Evolutionary conservation across 2,888 invertebrate genomes (phyloP).

Genomic region (Petrolisthes manimaculis): DNA sequence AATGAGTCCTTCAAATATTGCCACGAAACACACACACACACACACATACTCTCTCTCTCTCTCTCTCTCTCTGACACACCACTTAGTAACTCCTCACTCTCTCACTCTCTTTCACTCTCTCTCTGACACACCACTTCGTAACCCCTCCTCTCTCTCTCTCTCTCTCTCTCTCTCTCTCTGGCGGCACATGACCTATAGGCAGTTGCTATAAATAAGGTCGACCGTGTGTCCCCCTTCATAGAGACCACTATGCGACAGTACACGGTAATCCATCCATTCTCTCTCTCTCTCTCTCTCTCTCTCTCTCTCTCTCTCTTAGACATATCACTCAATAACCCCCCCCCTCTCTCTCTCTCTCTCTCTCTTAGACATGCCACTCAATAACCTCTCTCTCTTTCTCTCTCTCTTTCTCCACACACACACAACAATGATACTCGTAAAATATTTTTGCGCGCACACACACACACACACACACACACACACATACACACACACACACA

Average conservation of each 20-base stretch:
- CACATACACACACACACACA: no score
- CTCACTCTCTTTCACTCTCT: conserved; percentile 20
- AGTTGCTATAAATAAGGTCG: no score
- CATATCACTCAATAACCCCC: neutral
- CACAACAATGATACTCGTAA: no score
- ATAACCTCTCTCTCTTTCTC: neutral
- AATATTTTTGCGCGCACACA: no score
- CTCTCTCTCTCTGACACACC: neutral
- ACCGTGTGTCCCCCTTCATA: no score
- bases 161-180: neutral
- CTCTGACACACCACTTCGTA: neutral
- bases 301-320: no score
- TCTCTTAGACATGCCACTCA: neutral
- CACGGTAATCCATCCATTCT: neutral
- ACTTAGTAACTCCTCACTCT: neutral
- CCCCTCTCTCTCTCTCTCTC: neutral
- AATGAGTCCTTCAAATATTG: no score
- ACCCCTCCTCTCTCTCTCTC: neutral
- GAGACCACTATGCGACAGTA: no score
- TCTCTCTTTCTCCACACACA: no score
- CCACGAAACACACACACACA: neutral
- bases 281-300: no score
- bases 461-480: no score
- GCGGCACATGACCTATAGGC: no score
- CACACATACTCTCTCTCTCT: neutral